Conservation (phyloP, 2,797 vertebrate species). For the Rallus crepitans region DNA sequence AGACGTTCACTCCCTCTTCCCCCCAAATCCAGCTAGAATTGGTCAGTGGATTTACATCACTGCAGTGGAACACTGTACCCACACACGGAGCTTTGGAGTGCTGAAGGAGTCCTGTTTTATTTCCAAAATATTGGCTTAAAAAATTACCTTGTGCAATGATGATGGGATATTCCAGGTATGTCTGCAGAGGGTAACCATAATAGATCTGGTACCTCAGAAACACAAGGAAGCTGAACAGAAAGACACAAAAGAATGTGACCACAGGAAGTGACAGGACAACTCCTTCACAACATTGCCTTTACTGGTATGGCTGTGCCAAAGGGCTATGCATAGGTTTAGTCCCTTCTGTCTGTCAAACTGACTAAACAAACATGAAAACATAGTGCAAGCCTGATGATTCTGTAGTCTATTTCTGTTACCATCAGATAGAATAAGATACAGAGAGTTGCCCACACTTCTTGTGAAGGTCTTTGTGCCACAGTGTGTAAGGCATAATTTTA, state of each 20-base stretch:
- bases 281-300: background rate
- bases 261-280: background rate
- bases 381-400: background rate
- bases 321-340: background rate
- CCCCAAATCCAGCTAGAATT: background rate
- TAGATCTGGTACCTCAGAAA: slow-evolving; percentile 94
- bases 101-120: background rate
- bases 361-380: background rate
- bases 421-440: background rate
- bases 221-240: slow-evolving; percentile 86
- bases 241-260: background rate
- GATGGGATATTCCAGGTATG: slow-evolving; percentile 94
- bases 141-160: slow-evolving; percentile 91
- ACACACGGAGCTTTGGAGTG: background rate
- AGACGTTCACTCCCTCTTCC: background rate
- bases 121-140: background rate
- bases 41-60: background rate
- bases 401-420: background rate
- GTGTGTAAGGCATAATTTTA: background rate
- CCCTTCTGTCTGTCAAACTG: background rate
- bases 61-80: background rate
- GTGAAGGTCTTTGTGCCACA: background rate
- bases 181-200: slow-evolving; percentile 90
- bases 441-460: background rate
- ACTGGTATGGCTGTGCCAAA: background rate